Percentiles rank a stretch among this genome's conserved stretches.
These are phyloP conservation scores for Epinotia demarniana DNA, from an alignment of 2,888 invertebrate genomes.

Conservation along the genomic window DNA sequence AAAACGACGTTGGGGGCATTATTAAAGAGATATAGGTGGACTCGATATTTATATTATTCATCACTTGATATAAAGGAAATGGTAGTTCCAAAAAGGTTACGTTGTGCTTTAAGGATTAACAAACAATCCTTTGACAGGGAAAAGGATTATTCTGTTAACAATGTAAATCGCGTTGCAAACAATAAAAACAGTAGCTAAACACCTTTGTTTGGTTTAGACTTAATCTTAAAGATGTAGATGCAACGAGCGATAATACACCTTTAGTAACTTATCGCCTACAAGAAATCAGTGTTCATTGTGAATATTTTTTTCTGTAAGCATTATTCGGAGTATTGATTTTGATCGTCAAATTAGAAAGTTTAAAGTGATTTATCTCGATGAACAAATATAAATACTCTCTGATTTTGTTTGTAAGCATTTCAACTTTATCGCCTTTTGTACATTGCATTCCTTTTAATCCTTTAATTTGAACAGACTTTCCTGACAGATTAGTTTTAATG, in stretches of 20 bases:
- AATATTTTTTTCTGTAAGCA: slow-evolving; percentile 26
- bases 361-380: slow-evolving; percentile 46
- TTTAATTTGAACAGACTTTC: slow-evolving; percentile 6
- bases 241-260: slow-evolving; percentile 66
- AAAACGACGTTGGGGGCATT: slow-evolving; percentile 73
- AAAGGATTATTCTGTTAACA: slow-evolving; percentile 70
- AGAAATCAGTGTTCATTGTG: slow-evolving; percentile 61
- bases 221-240: slow-evolving; percentile 68
- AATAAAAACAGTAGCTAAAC: slow-evolving; percentile 73
- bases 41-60: slow-evolving; percentile 35
- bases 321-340: slow-evolving; percentile 56
- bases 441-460: slow-evolving; percentile 5
- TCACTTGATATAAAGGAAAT: slow-evolving; percentile 28
- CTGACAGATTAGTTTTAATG: slow-evolving; percentile 26
- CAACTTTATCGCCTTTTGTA: background rate
- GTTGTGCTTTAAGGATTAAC: slow-evolving; percentile 31
- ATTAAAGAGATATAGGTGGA: slow-evolving; percentile 47
- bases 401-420: background rate
- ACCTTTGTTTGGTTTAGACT: slow-evolving; percentile 59
- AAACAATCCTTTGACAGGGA: slow-evolving; percentile 67
- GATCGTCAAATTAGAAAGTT: slow-evolving; percentile 51
- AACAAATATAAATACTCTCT: background rate
- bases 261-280: slow-evolving; percentile 65
- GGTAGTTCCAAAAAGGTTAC: slow-evolving; percentile 17
- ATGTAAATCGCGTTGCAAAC: slow-evolving; percentile 75